phyloP scores from a whole-genome alignment of 2,113 vertebrate species.

The Chascanopsetta lugubris region DNA sequence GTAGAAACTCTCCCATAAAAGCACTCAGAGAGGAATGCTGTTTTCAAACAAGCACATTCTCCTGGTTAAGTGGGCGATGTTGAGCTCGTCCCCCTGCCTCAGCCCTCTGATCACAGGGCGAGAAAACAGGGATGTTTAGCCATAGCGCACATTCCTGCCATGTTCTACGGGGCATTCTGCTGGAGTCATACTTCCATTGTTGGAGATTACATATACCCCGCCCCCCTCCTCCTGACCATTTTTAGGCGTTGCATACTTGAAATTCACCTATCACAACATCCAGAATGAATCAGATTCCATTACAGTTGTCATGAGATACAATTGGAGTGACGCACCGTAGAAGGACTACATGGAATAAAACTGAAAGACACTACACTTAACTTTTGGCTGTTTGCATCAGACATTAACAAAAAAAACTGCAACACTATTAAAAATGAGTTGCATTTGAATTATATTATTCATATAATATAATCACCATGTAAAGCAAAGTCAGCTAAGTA shows the following conservation, averaged over 20 bases:
- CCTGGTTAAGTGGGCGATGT: conserved; percentile 58
- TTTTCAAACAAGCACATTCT: conserved; percentile 81
- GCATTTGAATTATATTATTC: conserved; percentile 21
- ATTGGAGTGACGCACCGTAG: background rate
- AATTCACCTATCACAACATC: conserved; percentile 9
- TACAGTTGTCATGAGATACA: background rate
- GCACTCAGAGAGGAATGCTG: conserved; percentile 74
- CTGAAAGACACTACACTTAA: background rate
- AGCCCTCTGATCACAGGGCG: conserved; percentile 44
- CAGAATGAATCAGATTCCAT: conserved; percentile 15
- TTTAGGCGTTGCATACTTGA: conserved; percentile 39
- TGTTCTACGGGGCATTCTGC: conserved; percentile 53
- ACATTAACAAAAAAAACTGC: too few relatives aligned
- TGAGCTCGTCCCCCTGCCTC: conserved; percentile 51
- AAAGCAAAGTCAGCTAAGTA: background rate
- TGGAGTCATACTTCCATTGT: conserved; percentile 48
- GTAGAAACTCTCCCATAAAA: conserved; percentile 73
- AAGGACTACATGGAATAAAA: background rate
- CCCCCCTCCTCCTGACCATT: conserved; percentile 25
- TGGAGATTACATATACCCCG: conserved; percentile 33
- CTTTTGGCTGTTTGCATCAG: too few relatives aligned
- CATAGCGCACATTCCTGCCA: conserved; percentile 73
- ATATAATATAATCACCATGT: conserved; percentile 24
- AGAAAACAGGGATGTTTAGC: conserved; percentile 72
- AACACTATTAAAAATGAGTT: background rate